Conservation (phyloP, 1,140 invertebrate species). For the Tenebrio molitor region DNA sequence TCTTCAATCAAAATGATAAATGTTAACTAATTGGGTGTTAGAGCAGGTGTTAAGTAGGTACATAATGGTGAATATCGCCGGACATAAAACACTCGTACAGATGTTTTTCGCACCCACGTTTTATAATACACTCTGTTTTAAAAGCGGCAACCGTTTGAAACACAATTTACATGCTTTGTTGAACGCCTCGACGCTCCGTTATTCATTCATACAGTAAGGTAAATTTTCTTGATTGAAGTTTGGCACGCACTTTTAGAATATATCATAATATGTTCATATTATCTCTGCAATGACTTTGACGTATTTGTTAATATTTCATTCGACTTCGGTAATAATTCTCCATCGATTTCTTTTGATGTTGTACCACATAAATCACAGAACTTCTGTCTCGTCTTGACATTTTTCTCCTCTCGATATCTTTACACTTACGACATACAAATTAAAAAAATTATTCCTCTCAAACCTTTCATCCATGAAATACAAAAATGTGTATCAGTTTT, state of each 20-base stretch:
- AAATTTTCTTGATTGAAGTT: constrained; percentile 44
- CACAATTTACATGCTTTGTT: constrained; percentile 45
- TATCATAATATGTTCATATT: constrained; percentile 28
- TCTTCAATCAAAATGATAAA: constrained; percentile 18
- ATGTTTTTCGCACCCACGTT: constrained; percentile 44
- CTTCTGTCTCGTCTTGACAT: too few species aligned
- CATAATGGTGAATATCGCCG: constrained; percentile 8
- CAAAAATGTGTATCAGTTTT: too few species aligned
- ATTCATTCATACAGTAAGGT: constrained; percentile 37
- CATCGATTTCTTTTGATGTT: too few species aligned
- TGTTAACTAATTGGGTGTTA: constrained; percentile 39
- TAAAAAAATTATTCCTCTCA: too few species aligned
- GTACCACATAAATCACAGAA: too few species aligned
- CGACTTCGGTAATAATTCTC: neutral
- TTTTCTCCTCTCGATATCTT: too few species aligned
- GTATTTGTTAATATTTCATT: constrained; percentile 6
- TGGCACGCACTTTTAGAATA: constrained; percentile 42
- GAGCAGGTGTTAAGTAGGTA: constrained; percentile 41
- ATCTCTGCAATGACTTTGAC: constrained; percentile 14
- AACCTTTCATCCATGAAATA: too few species aligned
- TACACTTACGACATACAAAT: too few species aligned
- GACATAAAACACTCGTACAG: constrained; percentile 46
- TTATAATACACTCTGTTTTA: constrained; percentile 9
- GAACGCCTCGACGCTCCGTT: constrained; percentile 38
- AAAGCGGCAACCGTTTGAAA: constrained; percentile 36